Evolutionary conservation across 1,140 invertebrate genomes (phyloP).

Genomic region (Drosophila seguyi): DNA sequence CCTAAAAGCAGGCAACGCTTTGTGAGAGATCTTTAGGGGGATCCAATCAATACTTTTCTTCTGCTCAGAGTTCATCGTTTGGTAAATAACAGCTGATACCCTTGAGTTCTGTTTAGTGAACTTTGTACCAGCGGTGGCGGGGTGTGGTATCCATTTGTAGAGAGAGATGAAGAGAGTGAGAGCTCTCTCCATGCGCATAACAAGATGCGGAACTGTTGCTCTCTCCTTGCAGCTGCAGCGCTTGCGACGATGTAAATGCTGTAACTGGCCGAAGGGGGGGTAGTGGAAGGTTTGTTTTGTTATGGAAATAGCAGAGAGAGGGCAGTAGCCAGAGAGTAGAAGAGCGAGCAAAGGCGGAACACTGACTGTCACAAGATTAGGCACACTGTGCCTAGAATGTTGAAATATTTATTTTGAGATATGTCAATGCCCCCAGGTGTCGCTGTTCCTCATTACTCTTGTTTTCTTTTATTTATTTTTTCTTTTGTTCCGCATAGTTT

Average conservation of each 20-base stretch:
- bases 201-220: conserved; percentile 27
- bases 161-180: background rate
- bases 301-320: conserved; percentile 4
- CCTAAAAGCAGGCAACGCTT: conserved; percentile 22
- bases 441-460: background rate
- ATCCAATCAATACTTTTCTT: conserved; percentile 1
- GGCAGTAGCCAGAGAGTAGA: background rate
- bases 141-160: conserved; percentile 10
- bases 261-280: background rate
- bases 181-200: conserved; percentile 13
- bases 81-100: conserved; percentile 25
- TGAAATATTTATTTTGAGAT: background rate
- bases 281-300: conserved; percentile 8
- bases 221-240: conserved; percentile 28
- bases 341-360: background rate
- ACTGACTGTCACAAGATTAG: conserved; percentile 2
- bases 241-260: conserved; percentile 16
- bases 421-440: background rate
- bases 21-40: background rate
- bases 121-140: conserved; percentile 26
- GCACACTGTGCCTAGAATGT: too few relatives aligned
- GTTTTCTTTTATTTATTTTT: background rate
- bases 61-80: conserved; percentile 1
- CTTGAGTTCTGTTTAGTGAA: conserved; percentile 20
- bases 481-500: background rate